phyloP scores from a whole-genome alignment of 2,888 invertebrate genomes.

The Acronicta aceris region DNA sequence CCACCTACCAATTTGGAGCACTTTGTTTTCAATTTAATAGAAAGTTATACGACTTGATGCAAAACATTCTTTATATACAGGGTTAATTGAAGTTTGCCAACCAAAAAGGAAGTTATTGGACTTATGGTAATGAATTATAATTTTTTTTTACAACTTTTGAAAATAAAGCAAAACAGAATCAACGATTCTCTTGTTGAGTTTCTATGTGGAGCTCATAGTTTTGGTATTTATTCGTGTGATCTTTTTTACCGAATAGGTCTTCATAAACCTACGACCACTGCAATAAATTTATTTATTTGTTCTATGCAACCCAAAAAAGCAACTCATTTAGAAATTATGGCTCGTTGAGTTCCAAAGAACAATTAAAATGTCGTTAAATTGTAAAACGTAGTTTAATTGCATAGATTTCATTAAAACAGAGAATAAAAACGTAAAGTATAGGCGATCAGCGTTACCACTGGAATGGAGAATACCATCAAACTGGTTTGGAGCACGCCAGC shows the following conservation, averaged over 20 bases:
- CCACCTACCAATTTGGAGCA: constrained; percentile 52
- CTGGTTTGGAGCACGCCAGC: constrained; percentile 87
- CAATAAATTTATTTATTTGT: constrained; percentile 3
- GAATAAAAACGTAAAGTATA: constrained; percentile 76
- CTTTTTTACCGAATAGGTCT: too few relatives aligned
- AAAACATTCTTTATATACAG: neutral
- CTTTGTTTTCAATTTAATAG: constrained; percentile 15
- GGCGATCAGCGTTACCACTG: constrained; percentile 77
- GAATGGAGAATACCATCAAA: constrained; percentile 82
- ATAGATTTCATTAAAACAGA: constrained; percentile 66
- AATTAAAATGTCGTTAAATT: constrained; percentile 58
- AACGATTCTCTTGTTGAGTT: too few relatives aligned
- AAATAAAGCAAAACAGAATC: too few relatives aligned
- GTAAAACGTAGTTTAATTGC: constrained; percentile 64
- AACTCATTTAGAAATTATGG: constrained; percentile 5
- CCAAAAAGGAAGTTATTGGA: too few relatives aligned
- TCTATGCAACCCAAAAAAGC: constrained; percentile 14
- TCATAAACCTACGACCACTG: neutral
- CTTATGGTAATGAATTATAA: too few relatives aligned
- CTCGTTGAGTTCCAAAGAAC: constrained; percentile 37
- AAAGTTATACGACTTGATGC: constrained; percentile 9
- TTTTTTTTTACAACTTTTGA: too few relatives aligned
- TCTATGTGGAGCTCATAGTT: too few relatives aligned
- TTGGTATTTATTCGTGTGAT: too few relatives aligned
- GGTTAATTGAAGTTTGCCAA: neutral